Conservation (phyloP, 2,797 vertebrate genomes). For the Neostethus bicornis region DNA sequence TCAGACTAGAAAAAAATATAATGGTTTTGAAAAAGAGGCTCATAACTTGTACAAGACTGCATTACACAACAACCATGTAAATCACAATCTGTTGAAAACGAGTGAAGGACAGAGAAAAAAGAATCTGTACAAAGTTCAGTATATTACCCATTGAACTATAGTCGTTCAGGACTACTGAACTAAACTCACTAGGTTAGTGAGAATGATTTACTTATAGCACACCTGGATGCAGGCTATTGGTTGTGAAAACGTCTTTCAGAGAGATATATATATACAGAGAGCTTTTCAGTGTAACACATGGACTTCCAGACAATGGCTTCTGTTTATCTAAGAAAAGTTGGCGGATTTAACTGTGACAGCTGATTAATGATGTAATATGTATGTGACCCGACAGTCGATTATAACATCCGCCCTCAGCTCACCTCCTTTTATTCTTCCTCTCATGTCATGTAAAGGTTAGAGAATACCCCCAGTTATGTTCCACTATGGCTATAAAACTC, state of each 20-base stretch:
- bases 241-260: constrained; percentile 20
- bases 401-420: constrained; percentile 29
- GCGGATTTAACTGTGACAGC: constrained; percentile 38
- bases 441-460: constrained; percentile 42
- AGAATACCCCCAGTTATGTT: constrained; percentile 25
- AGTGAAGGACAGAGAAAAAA: too few species aligned
- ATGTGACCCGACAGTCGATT: neutral
- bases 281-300: neutral
- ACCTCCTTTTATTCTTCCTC: constrained; percentile 50
- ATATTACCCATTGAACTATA: too few species aligned
- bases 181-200: neutral
- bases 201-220: constrained; percentile 1
- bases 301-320: constrained; percentile 15
- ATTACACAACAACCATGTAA: too few species aligned
- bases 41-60: neutral
- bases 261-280: constrained; percentile 27
- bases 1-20: too few species aligned
- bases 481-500: constrained; percentile 14
- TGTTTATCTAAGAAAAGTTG: constrained; percentile 47
- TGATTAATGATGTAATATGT: constrained; percentile 41
- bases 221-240: constrained; percentile 3
- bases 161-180: too few species aligned
- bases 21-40: too few species aligned
- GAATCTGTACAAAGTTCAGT: too few species aligned
- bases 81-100: too few species aligned